Evolutionary conservation across 1,140 invertebrate species (phyloP), one percentile per base, ranked within the genome.

Genomic region (Ostrea denselamellosa): DNA sequence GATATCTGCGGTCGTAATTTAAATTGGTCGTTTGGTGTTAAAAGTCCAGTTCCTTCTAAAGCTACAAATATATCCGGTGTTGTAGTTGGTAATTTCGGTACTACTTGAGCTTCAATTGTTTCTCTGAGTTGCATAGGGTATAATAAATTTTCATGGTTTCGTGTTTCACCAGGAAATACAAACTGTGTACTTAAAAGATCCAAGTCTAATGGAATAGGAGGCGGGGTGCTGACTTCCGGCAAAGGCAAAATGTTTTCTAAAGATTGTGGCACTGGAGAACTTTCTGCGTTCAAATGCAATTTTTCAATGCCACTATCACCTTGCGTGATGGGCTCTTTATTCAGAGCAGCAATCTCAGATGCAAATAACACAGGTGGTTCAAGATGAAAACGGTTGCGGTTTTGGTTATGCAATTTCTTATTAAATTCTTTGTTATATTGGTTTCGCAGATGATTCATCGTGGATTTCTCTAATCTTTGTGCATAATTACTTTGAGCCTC

Each of bases 381-480:
- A 77, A 28, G 25, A 28, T 77, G 9, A 14, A 77, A 77, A 14
- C 12, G 25, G 28, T 77, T 28, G 25, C 12, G 68, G 22, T 77
- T 77, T 34, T 28, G 25, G 28, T 28, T 77, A 77, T 77, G 25
- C 25, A 77, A 77, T 77, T 77, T 77, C 8, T 34, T 44, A 34
- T 77, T 12, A 34, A 77, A 77, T 4, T 77, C 68, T 34, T 12
- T 28, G 2, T 10, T 25, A 77, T 77, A 77, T 12, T 77, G 68
- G 25, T 25, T 77, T 77, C 68, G 12, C 68, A 77, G 68, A 3
- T 34, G 22, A 34, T 77, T 28, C 25, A 77, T 77, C 10, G 25
- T 77, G 25, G 68, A 28, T 77, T 77, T 77, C 12, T 77, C 68
- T 77, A 77, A 77, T 28, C 68, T 25, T 77, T 77, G 68, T 10